These are phyloP conservation scores for Semnornis frantzii DNA, from an alignment of 2,113 vertebrate species.

Conservation along the genomic window DNA sequence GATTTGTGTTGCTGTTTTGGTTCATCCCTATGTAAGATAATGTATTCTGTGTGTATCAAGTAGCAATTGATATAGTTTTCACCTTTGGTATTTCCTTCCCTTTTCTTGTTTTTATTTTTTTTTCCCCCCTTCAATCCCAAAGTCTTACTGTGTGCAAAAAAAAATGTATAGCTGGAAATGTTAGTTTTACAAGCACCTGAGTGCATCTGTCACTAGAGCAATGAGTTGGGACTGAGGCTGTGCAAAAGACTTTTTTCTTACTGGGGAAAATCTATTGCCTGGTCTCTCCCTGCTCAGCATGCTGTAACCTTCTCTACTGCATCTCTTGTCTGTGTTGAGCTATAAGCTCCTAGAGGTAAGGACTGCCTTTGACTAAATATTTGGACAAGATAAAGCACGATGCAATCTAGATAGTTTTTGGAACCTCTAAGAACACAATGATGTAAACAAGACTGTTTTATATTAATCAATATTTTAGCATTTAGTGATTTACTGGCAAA, in stretches of 20 bases:
- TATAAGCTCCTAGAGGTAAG: neutral
- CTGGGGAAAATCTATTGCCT: neutral
- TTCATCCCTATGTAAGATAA: neutral
- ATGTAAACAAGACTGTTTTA: neutral
- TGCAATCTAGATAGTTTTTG: neutral
- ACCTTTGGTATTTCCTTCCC: neutral
- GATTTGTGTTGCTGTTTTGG: neutral
- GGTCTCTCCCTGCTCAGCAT: neutral
- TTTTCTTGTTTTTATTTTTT: neutral
- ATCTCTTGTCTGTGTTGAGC: neutral
- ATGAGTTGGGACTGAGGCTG: neutral
- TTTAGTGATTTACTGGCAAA: neutral
- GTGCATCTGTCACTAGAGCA: neutral
- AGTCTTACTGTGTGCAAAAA: neutral
- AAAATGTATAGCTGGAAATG: neutral
- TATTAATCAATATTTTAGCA: constrained; percentile 4
- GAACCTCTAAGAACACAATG: neutral
- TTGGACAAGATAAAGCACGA: neutral
- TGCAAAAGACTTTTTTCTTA: neutral
- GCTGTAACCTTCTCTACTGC: neutral
- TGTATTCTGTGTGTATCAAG: neutral
- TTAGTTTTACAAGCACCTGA: neutral
- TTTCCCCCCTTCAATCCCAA: neutral
- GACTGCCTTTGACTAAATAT: constrained; percentile 12
- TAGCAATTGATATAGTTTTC: neutral